Conservation (phyloP, 2,888 invertebrate genomes). For the Crossocerus cetratus region DNA sequence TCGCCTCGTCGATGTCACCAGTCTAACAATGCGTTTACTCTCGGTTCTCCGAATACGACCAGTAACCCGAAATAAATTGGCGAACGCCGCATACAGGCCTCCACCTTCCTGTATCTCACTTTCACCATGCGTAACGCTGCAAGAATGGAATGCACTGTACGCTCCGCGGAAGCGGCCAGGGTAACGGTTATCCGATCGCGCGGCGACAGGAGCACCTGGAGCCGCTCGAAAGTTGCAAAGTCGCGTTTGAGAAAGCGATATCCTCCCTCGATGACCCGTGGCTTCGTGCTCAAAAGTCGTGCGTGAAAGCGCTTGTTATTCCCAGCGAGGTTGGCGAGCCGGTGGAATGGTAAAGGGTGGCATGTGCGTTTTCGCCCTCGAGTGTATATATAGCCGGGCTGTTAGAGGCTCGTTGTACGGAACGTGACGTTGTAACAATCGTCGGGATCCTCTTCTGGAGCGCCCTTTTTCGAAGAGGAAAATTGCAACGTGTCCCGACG, state of each 20-base stretch:
- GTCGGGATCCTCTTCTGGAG: conserved; percentile 21
- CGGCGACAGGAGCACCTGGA: not conserved
- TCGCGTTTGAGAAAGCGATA: not conserved
- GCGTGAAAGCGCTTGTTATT: conserved; percentile 22
- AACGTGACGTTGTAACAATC: conserved; percentile 58
- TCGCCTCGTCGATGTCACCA: not conserved
- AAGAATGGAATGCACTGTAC: too few species aligned
- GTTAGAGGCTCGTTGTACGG: conserved; percentile 53
- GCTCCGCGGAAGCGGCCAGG: too few species aligned
- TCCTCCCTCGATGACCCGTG: not conserved
- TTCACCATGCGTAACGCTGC: too few species aligned
- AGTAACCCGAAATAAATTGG: too few species aligned
- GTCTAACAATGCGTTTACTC: too few species aligned
- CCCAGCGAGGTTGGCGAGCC: too few species aligned
- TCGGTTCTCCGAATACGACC: too few species aligned
- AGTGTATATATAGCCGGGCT: conserved; percentile 40
- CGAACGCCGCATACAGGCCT: not conserved
- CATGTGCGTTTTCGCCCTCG: conserved; percentile 14
- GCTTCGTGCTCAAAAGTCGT: conserved; percentile 13
- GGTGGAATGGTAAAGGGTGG: not conserved
- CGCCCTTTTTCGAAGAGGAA: conserved; percentile 58
- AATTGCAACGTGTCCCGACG: conserved; percentile 56
- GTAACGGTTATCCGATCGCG: not conserved
- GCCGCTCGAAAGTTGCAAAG: not conserved
- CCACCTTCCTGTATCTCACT: not conserved